Evolutionary conservation across 2,888 invertebrate species (phyloP).

Genomic region (Drosophila putrida): DNA sequence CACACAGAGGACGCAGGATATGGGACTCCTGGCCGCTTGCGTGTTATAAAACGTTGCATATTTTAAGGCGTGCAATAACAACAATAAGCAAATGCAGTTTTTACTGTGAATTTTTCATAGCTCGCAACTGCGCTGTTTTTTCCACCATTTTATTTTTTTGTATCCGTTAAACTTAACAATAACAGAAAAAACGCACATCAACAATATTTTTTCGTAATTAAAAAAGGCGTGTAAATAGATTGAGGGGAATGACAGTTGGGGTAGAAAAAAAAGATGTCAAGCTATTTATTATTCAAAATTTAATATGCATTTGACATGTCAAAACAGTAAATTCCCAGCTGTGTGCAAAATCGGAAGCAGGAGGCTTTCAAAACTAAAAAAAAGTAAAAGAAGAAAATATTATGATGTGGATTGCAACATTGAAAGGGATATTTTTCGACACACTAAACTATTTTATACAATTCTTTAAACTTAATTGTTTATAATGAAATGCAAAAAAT

Average conservation of each 20-base stretch:
- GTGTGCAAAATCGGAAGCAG: not conserved
- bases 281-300: slow-evolving; percentile 53
- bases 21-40: slow-evolving; percentile 28
- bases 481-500: no score
- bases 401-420: not conserved
- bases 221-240: slow-evolving; percentile 60
- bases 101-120: slow-evolving; percentile 57
- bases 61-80: slow-evolving; percentile 53
- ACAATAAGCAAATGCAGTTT: slow-evolving; percentile 23
- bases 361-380: not conserved
- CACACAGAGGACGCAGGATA: not conserved
- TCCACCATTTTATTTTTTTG: slow-evolving; percentile 1
- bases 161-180: slow-evolving; percentile 15
- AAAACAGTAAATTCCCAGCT: slow-evolving; percentile 34
- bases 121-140: not conserved
- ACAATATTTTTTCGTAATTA: slow-evolving; percentile 52
- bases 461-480: not conserved
- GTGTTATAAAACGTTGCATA: slow-evolving; percentile 70
- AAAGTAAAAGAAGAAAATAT: not conserved
- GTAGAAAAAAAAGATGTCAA: slow-evolving; percentile 11
- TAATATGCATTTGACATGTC: slow-evolving; percentile 61
- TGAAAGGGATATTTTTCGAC: not conserved
- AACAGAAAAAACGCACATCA: slow-evolving; percentile 18
- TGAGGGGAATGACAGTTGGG: slow-evolving; percentile 32
- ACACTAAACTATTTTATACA: not conserved